A percentile compares a stretch with the other conserved stretches of the same genome.
These are phyloP conservation scores for Speoplatyrhinus poulsoni DNA, from an alignment of 2,113 vertebrate species.

Conservation along the genomic window DNA sequence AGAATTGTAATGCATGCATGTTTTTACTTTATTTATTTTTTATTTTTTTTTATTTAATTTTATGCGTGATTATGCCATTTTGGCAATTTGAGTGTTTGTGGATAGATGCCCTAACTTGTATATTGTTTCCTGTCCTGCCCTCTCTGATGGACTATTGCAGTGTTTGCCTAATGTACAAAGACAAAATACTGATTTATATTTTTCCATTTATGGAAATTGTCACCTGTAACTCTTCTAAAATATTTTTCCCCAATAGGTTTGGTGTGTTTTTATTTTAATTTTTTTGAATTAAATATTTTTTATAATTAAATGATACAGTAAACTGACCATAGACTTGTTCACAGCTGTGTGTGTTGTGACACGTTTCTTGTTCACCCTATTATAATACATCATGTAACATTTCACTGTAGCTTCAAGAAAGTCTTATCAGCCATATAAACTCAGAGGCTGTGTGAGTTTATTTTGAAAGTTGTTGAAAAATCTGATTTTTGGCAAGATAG, in stretches of 20 bases:
- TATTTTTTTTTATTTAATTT: conserved; percentile 60
- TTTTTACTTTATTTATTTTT: conserved; percentile 72
- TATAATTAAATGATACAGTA: background rate
- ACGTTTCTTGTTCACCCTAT: too few relatives aligned
- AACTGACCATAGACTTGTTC: too few relatives aligned
- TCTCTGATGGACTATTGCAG: conserved; percentile 73
- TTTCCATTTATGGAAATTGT: conserved; percentile 98
- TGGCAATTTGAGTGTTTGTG: conserved; percentile 66
- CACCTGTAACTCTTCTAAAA: conserved; percentile 99
- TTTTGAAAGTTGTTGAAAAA: too few relatives aligned
- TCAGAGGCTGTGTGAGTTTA: too few relatives aligned
- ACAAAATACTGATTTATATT: conserved; percentile 98
- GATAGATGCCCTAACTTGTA: conserved; percentile 45
- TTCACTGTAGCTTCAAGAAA: too few relatives aligned
- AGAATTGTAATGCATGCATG: conserved; percentile 88
- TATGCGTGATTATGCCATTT: conserved; percentile 62
- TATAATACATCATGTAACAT: too few relatives aligned
- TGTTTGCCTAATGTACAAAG: conserved; percentile 95
- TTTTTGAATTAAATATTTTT: conserved; percentile 3
- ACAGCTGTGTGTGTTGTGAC: too few relatives aligned
- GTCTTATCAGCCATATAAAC: too few relatives aligned
- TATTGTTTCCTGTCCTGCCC: conserved; percentile 73
- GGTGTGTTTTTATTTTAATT: conserved; percentile 54
- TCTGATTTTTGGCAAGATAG: too few relatives aligned
- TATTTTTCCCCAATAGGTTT: conserved; percentile 89